A percentile compares a stretch with the other conserved stretches of the same genome.
These are phyloP conservation scores for Agrotis puta DNA, from an alignment of 2,888 invertebrate species.

Conservation along the genomic window DNA sequence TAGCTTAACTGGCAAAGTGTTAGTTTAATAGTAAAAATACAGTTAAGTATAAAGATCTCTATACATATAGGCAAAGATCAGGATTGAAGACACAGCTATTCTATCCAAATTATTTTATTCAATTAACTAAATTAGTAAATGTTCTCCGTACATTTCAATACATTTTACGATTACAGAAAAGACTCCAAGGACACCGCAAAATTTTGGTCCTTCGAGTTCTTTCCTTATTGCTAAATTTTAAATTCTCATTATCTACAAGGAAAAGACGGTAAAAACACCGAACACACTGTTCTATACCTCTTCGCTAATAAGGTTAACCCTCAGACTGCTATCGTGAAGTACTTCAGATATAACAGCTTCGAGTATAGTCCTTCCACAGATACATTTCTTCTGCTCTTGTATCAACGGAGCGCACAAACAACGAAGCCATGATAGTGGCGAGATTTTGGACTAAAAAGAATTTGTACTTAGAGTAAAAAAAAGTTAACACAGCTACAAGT, in stretches of 20 bases:
- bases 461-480: no score
- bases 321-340: constrained; percentile 63
- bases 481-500: no score
- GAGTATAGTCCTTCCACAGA: constrained; percentile 19
- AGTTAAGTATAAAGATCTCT: no score
- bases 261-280: constrained; percentile 22
- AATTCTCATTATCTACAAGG: constrained; percentile 22
- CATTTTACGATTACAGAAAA: background rate
- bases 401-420: no score
- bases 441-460: no score
- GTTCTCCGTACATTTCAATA: background rate
- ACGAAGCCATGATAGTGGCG: no score
- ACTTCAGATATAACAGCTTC: constrained; percentile 55
- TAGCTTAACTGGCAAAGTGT: no score
- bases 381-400: background rate
- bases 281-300: constrained; percentile 22
- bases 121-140: no score
- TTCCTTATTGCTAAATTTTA: constrained; percentile 6
- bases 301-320: constrained; percentile 63
- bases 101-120: no score
- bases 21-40: no score
- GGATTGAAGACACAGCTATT: no score
- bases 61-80: no score
- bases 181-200: background rate
- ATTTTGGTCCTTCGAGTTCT: background rate